phyloP scores from a whole-genome alignment of 2,113 vertebrate genomes.

The Puffinus mauretanicus region DNA sequence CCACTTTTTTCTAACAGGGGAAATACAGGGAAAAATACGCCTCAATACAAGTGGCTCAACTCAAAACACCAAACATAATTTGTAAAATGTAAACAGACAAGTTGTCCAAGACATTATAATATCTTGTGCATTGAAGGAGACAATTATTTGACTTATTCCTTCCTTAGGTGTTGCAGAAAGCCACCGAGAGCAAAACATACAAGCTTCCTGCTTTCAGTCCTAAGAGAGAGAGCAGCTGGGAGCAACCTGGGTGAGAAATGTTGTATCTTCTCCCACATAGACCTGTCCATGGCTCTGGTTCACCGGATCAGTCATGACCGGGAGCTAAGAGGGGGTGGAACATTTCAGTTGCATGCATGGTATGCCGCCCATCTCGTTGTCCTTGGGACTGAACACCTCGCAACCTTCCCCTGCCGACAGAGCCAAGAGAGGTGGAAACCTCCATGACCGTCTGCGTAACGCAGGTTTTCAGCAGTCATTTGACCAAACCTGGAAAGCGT shows the following conservation, averaged over 20 bases:
- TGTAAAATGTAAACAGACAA: neutral
- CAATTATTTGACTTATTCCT: neutral
- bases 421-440: neutral
- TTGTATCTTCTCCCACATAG: neutral
- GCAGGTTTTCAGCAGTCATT: no score
- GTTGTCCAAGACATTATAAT: neutral
- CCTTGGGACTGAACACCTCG: neutral
- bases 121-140: neutral
- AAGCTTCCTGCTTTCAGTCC: neutral
- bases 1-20: neutral
- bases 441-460: accelerated
- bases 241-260: neutral
- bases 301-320: accelerated
- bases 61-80: neutral
- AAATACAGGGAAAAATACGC: neutral
- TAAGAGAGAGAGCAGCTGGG: neutral
- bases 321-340: neutral
- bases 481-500: no score
- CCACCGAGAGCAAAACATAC: neutral
- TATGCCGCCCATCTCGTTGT: accelerated
- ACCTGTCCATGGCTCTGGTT: neutral
- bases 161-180: neutral
- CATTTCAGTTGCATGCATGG: accelerated
- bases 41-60: neutral
- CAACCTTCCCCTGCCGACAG: no score